These are phyloP conservation scores for Meiosimyza platycephala DNA, from an alignment of 2,888 invertebrate species.

Conservation along the genomic window DNA sequence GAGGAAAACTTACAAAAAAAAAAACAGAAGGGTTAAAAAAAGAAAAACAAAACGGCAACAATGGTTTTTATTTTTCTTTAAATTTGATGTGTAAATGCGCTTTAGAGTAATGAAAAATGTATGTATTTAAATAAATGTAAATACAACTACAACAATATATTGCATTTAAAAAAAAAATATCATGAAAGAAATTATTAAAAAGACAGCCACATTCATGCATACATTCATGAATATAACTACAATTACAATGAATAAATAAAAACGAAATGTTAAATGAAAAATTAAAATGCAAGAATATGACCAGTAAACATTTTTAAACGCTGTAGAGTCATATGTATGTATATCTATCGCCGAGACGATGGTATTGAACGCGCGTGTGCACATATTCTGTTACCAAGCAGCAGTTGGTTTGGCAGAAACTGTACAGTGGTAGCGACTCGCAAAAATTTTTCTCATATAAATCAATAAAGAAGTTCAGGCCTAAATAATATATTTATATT, in stretches of 20 bases:
- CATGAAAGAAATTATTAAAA: slow-evolving; percentile 18
- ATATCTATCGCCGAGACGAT: neutral
- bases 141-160: slow-evolving; percentile 48
- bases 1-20: slow-evolving; percentile 20
- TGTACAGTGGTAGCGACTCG: too few relatives aligned
- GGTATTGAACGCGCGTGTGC: too few relatives aligned
- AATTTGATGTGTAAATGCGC: too few relatives aligned
- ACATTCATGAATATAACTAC: neutral
- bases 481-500: too few relatives aligned
- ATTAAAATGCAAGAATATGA: neutral
- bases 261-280: slow-evolving; percentile 15
- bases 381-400: too few relatives aligned
- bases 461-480: too few relatives aligned
- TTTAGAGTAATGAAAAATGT: neutral
- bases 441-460: too few relatives aligned
- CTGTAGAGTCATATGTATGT: neutral
- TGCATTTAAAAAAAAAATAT: slow-evolving; percentile 35
- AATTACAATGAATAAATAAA: slow-evolving; percentile 37
- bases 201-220: neutral
- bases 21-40: neutral
- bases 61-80: slow-evolving; percentile 3
- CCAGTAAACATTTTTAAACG: neutral
- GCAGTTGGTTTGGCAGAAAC: too few relatives aligned
- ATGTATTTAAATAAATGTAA: slow-evolving; percentile 45
- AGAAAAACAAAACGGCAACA: neutral